Percentiles rank a stretch among this genome's conserved stretches.
phyloP scores from a whole-genome alignment of 2,113 vertebrate species.

The Hippocampus zosterae region DNA sequence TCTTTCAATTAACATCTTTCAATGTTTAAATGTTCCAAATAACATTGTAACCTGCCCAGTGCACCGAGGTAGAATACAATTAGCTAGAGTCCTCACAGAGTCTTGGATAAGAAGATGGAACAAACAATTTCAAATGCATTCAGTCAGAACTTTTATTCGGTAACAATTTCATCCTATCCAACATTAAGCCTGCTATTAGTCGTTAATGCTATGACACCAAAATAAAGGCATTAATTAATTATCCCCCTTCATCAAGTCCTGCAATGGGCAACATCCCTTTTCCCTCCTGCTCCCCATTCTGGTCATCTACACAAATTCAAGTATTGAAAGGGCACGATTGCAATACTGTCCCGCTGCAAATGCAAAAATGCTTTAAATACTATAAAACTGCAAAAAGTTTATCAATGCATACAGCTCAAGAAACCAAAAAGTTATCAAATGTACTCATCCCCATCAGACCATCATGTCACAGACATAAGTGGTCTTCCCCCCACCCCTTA shows the following conservation, averaged over 20 bases:
- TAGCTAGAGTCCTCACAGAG: too few species aligned
- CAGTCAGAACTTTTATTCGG: conserved; percentile 68
- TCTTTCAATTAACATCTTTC: too few species aligned
- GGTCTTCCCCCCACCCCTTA: conserved; percentile 42
- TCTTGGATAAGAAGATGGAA: neutral
- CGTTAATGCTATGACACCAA: conserved; percentile 40
- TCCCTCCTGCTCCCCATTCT: conserved; percentile 58
- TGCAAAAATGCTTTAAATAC: conserved; percentile 97
- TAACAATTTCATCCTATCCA: conserved; percentile 50
- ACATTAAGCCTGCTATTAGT: conserved; percentile 54
- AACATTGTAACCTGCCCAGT: too few species aligned
- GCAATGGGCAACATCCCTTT: conserved; percentile 62
- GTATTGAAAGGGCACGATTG: conserved; percentile 99
- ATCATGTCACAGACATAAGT: conserved; percentile 63
- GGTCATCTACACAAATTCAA: conserved; percentile 88
- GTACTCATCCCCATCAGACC: conserved; percentile 24
- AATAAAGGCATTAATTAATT: conserved; percentile 51
- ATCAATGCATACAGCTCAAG: conserved; percentile 72
- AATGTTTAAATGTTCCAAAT: too few species aligned
- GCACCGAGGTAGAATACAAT: too few species aligned
- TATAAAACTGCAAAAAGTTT: conserved; percentile 90
- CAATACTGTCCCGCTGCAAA: conserved; percentile 99
- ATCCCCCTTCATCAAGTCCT: conserved; percentile 31
- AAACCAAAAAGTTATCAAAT: conserved; percentile 64
- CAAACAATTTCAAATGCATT: conserved; percentile 16